phyloP scores from a whole-genome alignment of 2,113 vertebrate genomes.

The Fukomys damarensis region DNA sequence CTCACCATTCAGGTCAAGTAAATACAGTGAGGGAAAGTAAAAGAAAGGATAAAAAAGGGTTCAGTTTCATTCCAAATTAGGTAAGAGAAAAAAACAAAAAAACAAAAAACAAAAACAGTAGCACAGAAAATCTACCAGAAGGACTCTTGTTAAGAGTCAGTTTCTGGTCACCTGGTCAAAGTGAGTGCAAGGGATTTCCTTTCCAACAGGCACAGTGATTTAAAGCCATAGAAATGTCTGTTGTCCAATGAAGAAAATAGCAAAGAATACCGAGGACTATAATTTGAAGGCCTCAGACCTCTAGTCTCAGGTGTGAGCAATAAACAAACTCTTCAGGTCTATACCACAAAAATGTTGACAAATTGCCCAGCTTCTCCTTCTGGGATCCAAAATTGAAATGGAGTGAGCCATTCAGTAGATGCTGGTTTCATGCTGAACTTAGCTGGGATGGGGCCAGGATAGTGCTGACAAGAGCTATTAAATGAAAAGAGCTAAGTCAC shows the following conservation, averaged over 20 bases:
- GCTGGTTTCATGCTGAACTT: background rate
- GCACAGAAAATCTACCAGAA: background rate
- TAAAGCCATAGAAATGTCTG: background rate
- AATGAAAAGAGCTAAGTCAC: background rate
- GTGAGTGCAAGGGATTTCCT: background rate
- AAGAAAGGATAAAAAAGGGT: background rate
- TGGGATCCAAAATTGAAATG: background rate
- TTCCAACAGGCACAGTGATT: background rate
- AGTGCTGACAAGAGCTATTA: background rate
- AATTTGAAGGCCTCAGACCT: background rate
- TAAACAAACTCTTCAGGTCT: background rate
- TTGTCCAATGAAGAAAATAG: background rate
- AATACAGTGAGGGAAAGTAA: background rate
- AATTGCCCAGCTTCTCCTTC: background rate
- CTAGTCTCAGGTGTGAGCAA: background rate
- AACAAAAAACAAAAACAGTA: too few relatives aligned
- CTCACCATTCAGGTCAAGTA: background rate
- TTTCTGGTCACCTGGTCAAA: background rate
- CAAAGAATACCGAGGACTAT: background rate
- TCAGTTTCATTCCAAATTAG: background rate
- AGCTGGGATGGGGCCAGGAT: background rate
- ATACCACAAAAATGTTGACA: background rate
- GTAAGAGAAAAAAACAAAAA: background rate
- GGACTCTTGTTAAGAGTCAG: background rate
- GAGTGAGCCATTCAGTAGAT: background rate